These are phyloP conservation scores for Plotosus lineatus DNA, from an alignment of 2,113 vertebrate species.

Conservation along the genomic window DNA sequence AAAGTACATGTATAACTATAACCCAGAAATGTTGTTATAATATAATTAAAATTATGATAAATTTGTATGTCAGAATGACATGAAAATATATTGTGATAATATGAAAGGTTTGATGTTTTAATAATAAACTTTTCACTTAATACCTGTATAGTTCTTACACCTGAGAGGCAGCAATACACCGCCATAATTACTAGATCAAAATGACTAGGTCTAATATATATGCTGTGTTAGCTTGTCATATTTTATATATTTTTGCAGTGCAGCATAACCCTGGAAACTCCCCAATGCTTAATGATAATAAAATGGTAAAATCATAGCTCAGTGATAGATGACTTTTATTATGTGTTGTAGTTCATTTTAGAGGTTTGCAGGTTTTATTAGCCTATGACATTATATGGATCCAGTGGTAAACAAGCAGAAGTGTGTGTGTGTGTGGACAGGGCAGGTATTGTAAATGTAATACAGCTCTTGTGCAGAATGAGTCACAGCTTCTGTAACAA, in stretches of 20 bases:
- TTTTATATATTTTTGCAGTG: not conserved
- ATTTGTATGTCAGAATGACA: too few species aligned
- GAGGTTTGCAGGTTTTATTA: not conserved
- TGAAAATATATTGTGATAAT: too few species aligned
- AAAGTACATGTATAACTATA: too few species aligned
- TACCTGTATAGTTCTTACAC: too few species aligned
- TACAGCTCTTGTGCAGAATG: conserved; percentile 13
- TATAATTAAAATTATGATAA: too few species aligned
- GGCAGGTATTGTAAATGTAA: conserved; percentile 30
- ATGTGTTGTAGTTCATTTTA: not conserved
- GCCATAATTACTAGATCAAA: too few species aligned
- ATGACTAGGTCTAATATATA: not conserved
- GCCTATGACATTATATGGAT: not conserved
- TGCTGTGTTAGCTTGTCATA: not conserved
- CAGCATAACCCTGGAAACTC: not conserved
- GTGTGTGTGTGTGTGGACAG: conserved; percentile 17
- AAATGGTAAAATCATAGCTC: not conserved
- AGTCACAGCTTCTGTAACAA: conserved; percentile 41
- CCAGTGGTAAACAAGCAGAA: not conserved
- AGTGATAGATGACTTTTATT: not conserved
- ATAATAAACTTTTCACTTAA: too few species aligned
- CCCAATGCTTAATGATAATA: not conserved
- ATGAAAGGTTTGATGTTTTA: too few species aligned
- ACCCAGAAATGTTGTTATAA: too few species aligned
- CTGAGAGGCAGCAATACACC: too few species aligned